These are phyloP conservation scores for Eupithecia abbreviata DNA, from an alignment of 2,888 invertebrate species.

Conservation along the genomic window DNA sequence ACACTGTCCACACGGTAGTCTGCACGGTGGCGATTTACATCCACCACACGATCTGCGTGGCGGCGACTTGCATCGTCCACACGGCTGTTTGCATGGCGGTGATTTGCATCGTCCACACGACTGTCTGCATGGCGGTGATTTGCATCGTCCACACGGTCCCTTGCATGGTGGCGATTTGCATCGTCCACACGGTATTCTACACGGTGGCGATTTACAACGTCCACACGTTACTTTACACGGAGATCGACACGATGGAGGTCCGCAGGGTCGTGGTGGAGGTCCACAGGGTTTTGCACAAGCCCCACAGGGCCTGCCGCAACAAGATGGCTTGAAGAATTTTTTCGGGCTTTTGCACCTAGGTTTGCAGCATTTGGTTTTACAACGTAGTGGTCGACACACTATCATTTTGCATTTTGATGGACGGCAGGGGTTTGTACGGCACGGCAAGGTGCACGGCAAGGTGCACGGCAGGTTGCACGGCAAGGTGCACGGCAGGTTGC, in stretches of 20 bases:
- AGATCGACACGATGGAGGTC: not conserved
- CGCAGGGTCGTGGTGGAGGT: not conserved
- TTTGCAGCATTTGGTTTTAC: constrained; percentile 55
- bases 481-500: constrained; percentile 52
- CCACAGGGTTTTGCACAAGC: not conserved
- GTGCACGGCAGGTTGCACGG: constrained; percentile 55
- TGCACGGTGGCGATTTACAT: not conserved
- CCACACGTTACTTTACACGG: not conserved
- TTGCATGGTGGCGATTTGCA: not conserved
- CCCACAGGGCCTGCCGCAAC: not conserved
- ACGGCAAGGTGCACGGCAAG: constrained; percentile 51
- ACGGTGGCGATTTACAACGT: not conserved
- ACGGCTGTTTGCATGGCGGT: not conserved
- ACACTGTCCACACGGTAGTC: not conserved
- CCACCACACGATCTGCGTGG: not conserved
- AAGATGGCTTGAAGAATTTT: not conserved
- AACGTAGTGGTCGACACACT: constrained; percentile 57
- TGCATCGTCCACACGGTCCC: not conserved
- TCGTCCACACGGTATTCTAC: not conserved
- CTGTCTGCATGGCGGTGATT: not conserved
- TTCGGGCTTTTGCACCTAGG: constrained; percentile 51
- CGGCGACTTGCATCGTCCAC: not conserved
- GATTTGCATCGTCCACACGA: not conserved
- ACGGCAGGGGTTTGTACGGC: constrained; percentile 50
- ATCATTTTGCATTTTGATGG: constrained; percentile 65